These are phyloP conservation scores for Idaea straminata DNA, from an alignment of 2,888 invertebrate species.

Conservation along the genomic window DNA sequence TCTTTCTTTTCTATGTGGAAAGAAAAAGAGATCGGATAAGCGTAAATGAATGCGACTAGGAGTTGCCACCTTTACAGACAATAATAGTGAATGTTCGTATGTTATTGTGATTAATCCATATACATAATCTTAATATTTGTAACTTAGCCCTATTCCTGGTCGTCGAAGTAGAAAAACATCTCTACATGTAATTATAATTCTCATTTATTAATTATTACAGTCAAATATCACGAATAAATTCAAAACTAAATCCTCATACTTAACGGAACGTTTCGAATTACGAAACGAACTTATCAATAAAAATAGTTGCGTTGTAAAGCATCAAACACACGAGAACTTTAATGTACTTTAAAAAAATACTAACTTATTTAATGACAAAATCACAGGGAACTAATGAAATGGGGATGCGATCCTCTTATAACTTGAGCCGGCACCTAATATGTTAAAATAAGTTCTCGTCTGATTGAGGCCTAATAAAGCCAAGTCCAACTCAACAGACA, in stretches of 20 bases:
- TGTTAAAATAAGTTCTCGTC: constrained; percentile 5
- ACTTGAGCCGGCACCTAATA: constrained; percentile 4
- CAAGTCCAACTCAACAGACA: not conserved
- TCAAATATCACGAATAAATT: not conserved
- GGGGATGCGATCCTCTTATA: not conserved
- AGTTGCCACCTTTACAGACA: constrained; percentile 41
- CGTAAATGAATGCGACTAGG: constrained; percentile 16
- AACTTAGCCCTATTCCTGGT: constrained; percentile 32
- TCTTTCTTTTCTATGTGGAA: constrained; percentile 26
- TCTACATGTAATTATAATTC: not conserved
- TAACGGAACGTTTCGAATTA: too few species aligned
- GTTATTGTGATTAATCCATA: constrained; percentile 34
- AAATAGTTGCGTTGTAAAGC: not conserved
- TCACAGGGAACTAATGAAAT: not conserved
- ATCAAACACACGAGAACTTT: not conserved
- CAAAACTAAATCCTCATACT: not conserved
- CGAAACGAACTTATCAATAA: not conserved
- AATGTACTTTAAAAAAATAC: too few species aligned
- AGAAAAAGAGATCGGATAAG: constrained; percentile 15
- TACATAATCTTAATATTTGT: constrained; percentile 20
- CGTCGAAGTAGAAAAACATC: constrained; percentile 19
- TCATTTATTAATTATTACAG: not conserved
- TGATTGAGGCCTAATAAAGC: not conserved
- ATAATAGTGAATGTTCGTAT: constrained; percentile 41
- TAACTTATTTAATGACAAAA: not conserved